Base-by-base conservation (phyloP, 2,113 vertebrate species). In the Saguinus midas region DNA sequence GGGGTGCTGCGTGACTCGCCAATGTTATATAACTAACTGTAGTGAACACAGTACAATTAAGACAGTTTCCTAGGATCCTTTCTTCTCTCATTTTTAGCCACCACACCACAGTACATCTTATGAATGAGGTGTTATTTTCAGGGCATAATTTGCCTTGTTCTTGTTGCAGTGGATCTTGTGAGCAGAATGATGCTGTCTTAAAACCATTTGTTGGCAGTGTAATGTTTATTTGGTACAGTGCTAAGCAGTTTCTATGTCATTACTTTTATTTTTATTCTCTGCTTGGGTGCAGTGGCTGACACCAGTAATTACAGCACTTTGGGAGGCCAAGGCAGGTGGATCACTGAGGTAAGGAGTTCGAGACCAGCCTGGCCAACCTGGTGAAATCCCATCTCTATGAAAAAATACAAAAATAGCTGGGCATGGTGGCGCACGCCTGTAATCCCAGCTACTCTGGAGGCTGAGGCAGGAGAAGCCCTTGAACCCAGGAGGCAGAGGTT, bases 261-360 rank as follows among this genome's bases (percentile, higher is more conserved):
- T 32, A 40, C 18, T 66, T 86, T 93, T 58, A 48, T 7, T 96
- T 95, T 84, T 87, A n/a, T 40, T 90, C 27, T 95, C 43, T 64
- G 61, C 5, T 29, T 64, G 61, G 61, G 12, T 6, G 61, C 6
- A 12, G 27, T 29, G 27, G 61, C 61, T 64, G 27, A 64, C 12
- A 13, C 61, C 27, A 29, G 61, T 64, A 64, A 64, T 64, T 29
- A 13, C 12, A 32, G 11, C 27, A 29, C 27, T 64, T 64, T 64
- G 61, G 27, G 61, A 64, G 61, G 12, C 61, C 1, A 12, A 64
- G 61, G 61, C 61, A 64, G 61, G 61, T 0, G 27, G 61, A 64
- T 64, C 61, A 13, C 27, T 9, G 5, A 29, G 61, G 12, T 29
- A 64, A 29, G 61, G 61, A 32, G 61, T 64, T 64, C 0, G 61